Conservation (phyloP, 2,113 vertebrate species). For the Ophthalmolycus amberensis region DNA sequence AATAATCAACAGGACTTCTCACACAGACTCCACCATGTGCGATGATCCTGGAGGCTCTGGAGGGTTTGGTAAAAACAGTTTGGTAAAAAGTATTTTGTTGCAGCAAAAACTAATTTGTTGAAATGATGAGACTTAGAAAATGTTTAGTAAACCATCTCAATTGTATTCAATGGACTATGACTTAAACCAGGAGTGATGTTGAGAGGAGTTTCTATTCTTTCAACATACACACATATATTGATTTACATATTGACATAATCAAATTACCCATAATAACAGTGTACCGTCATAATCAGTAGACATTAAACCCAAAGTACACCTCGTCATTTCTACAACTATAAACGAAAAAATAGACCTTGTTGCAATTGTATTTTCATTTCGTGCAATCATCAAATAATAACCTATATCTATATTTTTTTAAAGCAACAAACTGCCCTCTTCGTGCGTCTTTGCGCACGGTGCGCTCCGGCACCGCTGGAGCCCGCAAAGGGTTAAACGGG, state of each 20-base stretch:
- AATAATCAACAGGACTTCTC: neutral
- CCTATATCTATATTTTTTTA: neutral
- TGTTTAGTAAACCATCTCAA: neutral
- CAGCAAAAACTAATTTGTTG: neutral
- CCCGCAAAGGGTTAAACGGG: constrained; percentile 90
- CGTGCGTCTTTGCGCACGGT: constrained; percentile 50
- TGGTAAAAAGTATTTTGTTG: neutral
- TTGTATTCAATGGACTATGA: neutral
- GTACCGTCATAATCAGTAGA: neutral
- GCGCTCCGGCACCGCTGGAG: constrained; percentile 39
- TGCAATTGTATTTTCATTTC: neutral
- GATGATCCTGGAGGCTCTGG: neutral
- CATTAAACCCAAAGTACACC: neutral
- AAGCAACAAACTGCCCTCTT: neutral
- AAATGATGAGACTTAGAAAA: neutral
- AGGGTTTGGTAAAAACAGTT: neutral
- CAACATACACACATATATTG: neutral
- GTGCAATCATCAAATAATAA: neutral
- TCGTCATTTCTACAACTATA: neutral
- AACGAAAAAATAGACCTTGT: neutral
- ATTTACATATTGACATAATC: neutral
- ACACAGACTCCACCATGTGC: neutral
- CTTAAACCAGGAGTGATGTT: neutral
- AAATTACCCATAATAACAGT: neutral
- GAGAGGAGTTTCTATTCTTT: neutral